Evolutionary conservation across 2,888 invertebrate genomes (phyloP), one percentile per base, ranked within the genome.

Genomic region (Heliconius erato): DNA sequence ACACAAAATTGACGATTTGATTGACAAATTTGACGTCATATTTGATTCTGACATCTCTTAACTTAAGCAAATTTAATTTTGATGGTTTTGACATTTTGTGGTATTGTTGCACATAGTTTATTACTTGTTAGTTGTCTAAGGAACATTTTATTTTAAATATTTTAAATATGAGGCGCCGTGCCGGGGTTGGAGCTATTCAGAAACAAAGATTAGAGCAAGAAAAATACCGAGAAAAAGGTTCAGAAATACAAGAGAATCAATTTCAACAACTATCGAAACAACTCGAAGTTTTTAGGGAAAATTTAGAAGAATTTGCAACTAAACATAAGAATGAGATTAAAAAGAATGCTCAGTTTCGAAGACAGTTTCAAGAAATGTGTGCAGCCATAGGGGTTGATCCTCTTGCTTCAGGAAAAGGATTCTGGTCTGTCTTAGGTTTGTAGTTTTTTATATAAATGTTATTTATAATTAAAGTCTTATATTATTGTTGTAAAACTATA

Each of bases 291-390:
- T 99, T 99, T 91, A 97, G 98, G 84, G 97, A 97, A 54, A 99
- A 99, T 91, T 94, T 99, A 67, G 99, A 99, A 92, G 98, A 99
- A 87, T 99, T 99, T 92, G 99, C 99, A 0, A 96, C 98, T 6
- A 99, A 99, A 88, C 99, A 99, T 91, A 98, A 99, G 90, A 98
- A 96, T 87, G 99, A 99, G 90, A 99, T 99, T 72, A 98, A 98
- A 86, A 99, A 99, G 92, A 98, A 99, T 92, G 97, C 99, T 0
- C 98, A 98, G 88, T 99, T 99, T 90, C 97, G 99, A 63, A 96
- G 98, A 80, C 99, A 99, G 93, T 99, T 99, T 91, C 99, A 99
- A 89, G 99, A 99, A 93, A 99, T 99, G 99, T 99, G 99, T 94
- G 98, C 99, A 0, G 98, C 99, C 1, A 99, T 99, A 85, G 99